These are phyloP conservation scores for Ophion ellenae DNA, from an alignment of 2,888 invertebrate species.

Conservation along the genomic window DNA sequence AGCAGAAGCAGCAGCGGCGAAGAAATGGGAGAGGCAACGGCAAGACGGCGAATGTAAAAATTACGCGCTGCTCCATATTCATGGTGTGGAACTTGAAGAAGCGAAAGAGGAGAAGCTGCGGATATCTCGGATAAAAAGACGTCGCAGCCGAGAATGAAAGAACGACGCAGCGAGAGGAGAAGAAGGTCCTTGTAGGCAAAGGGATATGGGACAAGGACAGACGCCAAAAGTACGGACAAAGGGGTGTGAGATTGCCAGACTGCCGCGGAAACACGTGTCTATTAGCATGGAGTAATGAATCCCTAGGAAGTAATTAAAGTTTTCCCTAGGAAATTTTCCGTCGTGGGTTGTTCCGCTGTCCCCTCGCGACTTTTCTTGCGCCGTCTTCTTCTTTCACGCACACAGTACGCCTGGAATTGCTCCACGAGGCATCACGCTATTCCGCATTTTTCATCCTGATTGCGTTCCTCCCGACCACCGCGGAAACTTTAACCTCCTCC, in stretches of 20 bases:
- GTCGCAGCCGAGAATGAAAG: background rate
- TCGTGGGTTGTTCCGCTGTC: conserved; percentile 55
- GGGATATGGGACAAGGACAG: conserved; percentile 4
- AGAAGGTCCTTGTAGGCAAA: conserved; percentile 1
- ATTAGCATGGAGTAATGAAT: conserved; percentile 82
- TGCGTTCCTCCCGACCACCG: conserved; percentile 33
- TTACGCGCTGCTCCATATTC: conserved; percentile 78
- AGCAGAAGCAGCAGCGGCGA: conserved; percentile 11
- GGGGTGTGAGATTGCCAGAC: conserved; percentile 56
- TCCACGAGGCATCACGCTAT: conserved; percentile 34
- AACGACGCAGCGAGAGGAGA: background rate
- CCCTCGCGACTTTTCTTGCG: conserved; percentile 42
- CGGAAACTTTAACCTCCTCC: conserved; percentile 52
- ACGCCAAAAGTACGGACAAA: conserved; percentile 21
- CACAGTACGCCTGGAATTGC: conserved; percentile 29
- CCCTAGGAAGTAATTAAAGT: conserved; percentile 81
- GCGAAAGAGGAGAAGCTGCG: conserved; percentile 65
- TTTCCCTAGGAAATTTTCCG: conserved; percentile 76
- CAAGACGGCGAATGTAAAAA: conserved; percentile 62
- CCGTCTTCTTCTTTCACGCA: conserved; percentile 21
- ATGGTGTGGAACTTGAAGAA: conserved; percentile 73
- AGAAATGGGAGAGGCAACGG: conserved; percentile 29
- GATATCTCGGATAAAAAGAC: conserved; percentile 18
- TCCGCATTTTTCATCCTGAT: conserved; percentile 62
- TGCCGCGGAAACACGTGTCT: conserved; percentile 76